Conservation (phyloP, 2,888 invertebrate genomes). For the Erebia palarica region DNA sequence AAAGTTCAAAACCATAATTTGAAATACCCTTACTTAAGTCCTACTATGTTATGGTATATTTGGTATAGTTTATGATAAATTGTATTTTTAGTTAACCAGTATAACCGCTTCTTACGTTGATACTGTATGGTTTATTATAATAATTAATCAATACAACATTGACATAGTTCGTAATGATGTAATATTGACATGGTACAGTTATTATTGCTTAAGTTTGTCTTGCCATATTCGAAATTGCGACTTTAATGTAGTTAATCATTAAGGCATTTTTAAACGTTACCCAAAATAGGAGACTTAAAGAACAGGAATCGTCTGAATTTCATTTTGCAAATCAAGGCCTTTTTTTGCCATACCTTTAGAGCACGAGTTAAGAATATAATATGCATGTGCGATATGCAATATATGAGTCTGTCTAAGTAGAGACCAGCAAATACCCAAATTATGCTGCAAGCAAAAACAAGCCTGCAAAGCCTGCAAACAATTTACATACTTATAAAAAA, state of each 20-base stretch:
- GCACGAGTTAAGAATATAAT: not conserved
- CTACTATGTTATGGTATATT: not conserved
- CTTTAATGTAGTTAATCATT: not conserved
- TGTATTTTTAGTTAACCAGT: not conserved
- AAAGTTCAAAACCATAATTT: not conserved
- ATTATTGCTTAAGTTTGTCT: not conserved
- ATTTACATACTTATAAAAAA: too few species aligned
- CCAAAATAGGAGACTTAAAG: not conserved
- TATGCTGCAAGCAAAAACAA: too few species aligned
- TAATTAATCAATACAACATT: slow-evolving; percentile 3
- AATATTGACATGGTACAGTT: slow-evolving; percentile 15
- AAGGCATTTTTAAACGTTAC: not conserved
- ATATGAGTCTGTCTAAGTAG: too few species aligned
- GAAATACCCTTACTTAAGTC: not conserved
- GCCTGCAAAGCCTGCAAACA: too few species aligned
- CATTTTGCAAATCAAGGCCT: not conserved
- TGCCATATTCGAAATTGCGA: not conserved
- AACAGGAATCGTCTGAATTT: not conserved
- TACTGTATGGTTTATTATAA: not conserved
- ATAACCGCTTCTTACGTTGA: not conserved
- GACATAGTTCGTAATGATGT: slow-evolving; percentile 3
- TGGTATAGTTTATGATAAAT: not conserved
- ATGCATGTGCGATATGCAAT: not conserved
- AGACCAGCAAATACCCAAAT: too few species aligned
- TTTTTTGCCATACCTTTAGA: not conserved